Percentiles rank a stretch among this genome's conserved stretches.
Conservation (phyloP, 2,797 vertebrate genomes). For the Diplodus puntazzo region DNA sequence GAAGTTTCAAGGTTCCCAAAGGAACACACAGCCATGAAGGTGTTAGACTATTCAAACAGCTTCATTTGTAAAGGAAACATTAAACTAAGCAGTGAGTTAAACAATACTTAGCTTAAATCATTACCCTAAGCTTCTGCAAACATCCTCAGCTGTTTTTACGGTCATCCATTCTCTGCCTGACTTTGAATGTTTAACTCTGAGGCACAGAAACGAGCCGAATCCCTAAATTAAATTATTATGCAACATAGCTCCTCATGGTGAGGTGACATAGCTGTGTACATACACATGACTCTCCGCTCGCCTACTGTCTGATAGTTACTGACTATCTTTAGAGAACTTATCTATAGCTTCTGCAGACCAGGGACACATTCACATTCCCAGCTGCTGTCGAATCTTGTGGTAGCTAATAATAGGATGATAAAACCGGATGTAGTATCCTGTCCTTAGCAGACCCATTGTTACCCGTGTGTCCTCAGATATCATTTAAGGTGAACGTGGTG, state of each 20-base stretch:
- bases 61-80: slow-evolving; percentile 43
- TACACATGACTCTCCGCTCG: slow-evolving; percentile 19
- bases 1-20: slow-evolving; percentile 5
- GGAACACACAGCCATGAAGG: neutral
- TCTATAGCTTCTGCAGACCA: slow-evolving; percentile 74
- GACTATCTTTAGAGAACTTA: slow-evolving; percentile 77
- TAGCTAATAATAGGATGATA: slow-evolving; percentile 72
- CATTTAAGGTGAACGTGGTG: neutral
- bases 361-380: slow-evolving; percentile 80
- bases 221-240: neutral
- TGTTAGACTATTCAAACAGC: slow-evolving; percentile 30
- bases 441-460: slow-evolving; percentile 69
- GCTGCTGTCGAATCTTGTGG: slow-evolving; percentile 77
- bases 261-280: slow-evolving; percentile 12
- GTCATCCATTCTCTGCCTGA: slow-evolving; percentile 29
- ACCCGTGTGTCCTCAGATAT: slow-evolving; percentile 37
- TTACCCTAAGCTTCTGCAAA: slow-evolving; percentile 57
- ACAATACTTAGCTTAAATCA: slow-evolving; percentile 51
- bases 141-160: neutral
- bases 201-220: slow-evolving; percentile 18
- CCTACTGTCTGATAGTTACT: slow-evolving; percentile 60
- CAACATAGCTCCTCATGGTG: slow-evolving; percentile 2
- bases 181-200: slow-evolving; percentile 54
- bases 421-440: slow-evolving; percentile 74
- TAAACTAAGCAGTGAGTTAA: slow-evolving; percentile 35